Evolutionary conservation across 2,888 invertebrate species (phyloP), one percentile per base, ranked within the genome.

Genomic region (Erebia palarica): DNA sequence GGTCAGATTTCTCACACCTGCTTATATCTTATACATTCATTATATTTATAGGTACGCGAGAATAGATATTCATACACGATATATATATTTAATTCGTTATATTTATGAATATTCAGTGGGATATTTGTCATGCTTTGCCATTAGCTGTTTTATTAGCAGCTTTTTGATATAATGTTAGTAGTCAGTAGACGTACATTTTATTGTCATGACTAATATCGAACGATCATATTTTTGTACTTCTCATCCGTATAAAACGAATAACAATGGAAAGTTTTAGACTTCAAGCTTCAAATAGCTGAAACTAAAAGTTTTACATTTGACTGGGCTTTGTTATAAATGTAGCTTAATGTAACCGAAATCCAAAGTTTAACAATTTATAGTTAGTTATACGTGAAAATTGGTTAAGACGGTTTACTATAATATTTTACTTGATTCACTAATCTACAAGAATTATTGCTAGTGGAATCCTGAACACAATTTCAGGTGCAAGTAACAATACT

Each of bases 1-100:
- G 82, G 82, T 81, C 81, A 70, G 70, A 76, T 69, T 74, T 71
- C 72, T 73, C 74, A 72, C 77, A 77, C 76, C 77, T 77, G 77
- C 73, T 75, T 70, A 65, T 68, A 67, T 67, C 27, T 67, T 59
- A 67, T 59, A 67, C 59, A 67, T 67, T 59, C 59, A 59, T 66
- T 49, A 59, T 66, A 66, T 66, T 66, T 66, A 66, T 66, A 66
- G 66, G 42, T 66, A 58, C 66, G 14, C 42, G 58, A 18, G 47
- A 53, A 36, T 51, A 53, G 53, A 65, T 27, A 64, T 36, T 65
- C 51, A 58, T 57, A 61, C 61, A 18, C 21, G 47, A 47, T 57
- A 66, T 55, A 66, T 55, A 3, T 57, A 18, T 66, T 47, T 44
- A 57, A 13, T 65, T 18, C 47, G 42, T 66, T 21, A 57, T 36